phyloP scores from a whole-genome alignment of 2,797 vertebrate species.

The Sandelia bainsii region DNA sequence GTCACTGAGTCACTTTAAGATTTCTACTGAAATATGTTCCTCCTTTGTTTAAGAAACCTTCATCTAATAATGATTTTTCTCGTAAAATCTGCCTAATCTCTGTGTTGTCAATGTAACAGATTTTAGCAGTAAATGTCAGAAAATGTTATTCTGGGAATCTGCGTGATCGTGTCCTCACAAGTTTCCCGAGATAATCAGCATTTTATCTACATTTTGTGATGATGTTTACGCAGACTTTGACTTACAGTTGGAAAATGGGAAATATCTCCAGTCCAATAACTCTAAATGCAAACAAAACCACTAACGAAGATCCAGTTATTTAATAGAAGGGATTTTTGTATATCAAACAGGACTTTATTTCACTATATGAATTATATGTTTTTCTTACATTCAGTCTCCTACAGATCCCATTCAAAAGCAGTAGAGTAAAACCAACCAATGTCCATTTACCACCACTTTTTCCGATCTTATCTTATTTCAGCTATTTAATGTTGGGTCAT shows the following conservation, averaged over 20 bases:
- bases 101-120: conserved; percentile 9
- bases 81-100: conserved; percentile 7
- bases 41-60: not conserved
- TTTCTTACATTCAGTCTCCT: conserved; percentile 14
- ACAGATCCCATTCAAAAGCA: conserved; percentile 19
- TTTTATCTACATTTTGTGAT: not conserved
- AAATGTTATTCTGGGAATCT: conserved; percentile 32
- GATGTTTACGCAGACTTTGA: conserved; percentile 17
- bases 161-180: not conserved
- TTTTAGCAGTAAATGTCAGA: conserved; percentile 44
- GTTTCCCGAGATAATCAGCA: conserved; percentile 16
- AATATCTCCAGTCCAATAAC: conserved; percentile 28
- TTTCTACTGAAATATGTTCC: not conserved
- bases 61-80: not conserved
- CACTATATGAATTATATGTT: conserved; percentile 11
- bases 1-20: not conserved
- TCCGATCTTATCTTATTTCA: not conserved
- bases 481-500: conserved; percentile 10
- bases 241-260: not conserved
- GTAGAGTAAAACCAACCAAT: conserved; percentile 12
- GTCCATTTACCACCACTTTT: not conserved
- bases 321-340: not conserved
- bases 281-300: conserved; percentile 21
- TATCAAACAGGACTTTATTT: conserved; percentile 1
- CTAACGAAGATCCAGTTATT: conserved; percentile 13